phyloP scores from a whole-genome alignment of 2,797 vertebrate species.

The Babyrousa celebensis region DNA sequence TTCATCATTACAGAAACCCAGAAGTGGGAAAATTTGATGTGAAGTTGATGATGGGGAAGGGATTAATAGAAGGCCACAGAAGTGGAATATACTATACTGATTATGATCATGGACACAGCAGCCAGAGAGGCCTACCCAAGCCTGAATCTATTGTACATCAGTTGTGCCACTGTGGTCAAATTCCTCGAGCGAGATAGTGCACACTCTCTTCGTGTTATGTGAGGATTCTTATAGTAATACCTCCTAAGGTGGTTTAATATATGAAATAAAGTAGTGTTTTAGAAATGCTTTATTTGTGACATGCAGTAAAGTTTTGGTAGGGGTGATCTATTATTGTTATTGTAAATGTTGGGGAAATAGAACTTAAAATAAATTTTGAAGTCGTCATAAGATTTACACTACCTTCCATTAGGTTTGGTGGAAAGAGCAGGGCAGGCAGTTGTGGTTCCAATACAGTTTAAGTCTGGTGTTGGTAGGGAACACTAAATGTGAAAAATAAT shows the following conservation, averaged over 20 bases:
- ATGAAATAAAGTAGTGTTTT: constrained; percentile 38
- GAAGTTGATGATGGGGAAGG: neutral
- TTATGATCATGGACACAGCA: constrained; percentile 2
- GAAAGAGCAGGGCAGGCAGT: neutral
- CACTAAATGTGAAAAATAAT: neutral
- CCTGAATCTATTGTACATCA: neutral
- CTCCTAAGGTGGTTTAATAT: neutral
- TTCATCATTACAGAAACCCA: neutral
- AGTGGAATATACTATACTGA: neutral
- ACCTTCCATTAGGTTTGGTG: constrained; percentile 9
- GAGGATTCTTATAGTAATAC: constrained; percentile 7
- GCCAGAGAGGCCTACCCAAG: neutral
- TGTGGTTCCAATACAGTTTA: neutral
- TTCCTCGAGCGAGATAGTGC: constrained; percentile 23
- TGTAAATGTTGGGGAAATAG: constrained; percentile 34
- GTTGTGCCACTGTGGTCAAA: neutral
- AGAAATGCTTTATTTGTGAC: constrained; percentile 63
- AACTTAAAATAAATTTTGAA: constrained; percentile 67
- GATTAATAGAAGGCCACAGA: neutral
- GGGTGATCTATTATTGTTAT: constrained; percentile 19
- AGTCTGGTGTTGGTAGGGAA: constrained; percentile 14
- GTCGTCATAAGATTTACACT: constrained; percentile 31
- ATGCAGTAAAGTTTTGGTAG: neutral
- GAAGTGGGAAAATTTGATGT: neutral
- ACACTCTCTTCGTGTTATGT: neutral